These are phyloP conservation scores for Phaedon cochleariae DNA, from an alignment of 2,888 invertebrate species.

Conservation along the genomic window DNA sequence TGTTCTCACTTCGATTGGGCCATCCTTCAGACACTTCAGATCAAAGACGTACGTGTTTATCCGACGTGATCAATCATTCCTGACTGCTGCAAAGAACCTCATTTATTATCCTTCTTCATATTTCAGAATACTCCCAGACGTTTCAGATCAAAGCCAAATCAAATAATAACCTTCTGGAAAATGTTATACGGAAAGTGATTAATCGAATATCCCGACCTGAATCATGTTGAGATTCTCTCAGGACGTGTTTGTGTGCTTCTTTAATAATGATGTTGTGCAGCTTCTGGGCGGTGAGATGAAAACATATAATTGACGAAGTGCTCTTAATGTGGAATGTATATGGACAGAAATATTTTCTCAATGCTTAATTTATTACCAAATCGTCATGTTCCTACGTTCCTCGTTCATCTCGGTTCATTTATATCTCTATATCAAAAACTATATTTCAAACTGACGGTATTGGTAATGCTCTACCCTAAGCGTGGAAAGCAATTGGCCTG, in stretches of 20 bases:
- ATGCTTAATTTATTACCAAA: too few species aligned
- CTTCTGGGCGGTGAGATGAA: not conserved
- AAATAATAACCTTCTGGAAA: slow-evolving; percentile 37
- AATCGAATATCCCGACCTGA: slow-evolving; percentile 15
- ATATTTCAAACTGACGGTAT: too few species aligned
- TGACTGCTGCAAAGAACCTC: slow-evolving; percentile 63
- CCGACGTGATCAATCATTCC: slow-evolving; percentile 63
- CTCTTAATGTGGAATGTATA: too few species aligned
- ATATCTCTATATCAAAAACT: too few species aligned
- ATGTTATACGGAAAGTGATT: slow-evolving; percentile 31
- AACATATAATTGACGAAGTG: too few species aligned
- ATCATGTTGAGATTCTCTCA: slow-evolving; percentile 4
- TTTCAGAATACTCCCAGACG: slow-evolving; percentile 55
- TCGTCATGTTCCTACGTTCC: too few species aligned
- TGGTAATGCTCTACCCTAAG: too few species aligned
- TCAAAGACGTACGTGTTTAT: slow-evolving; percentile 61
- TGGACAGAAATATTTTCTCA: too few species aligned
- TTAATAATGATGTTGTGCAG: not conserved
- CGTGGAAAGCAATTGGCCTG: too few species aligned
- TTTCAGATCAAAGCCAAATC: slow-evolving; percentile 50
- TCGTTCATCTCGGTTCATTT: too few species aligned
- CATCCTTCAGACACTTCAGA: slow-evolving; percentile 53
- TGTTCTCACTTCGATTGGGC: slow-evolving; percentile 28
- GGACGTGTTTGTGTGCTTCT: not conserved
- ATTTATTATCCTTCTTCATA: slow-evolving; percentile 61